A percentile compares a stretch with the other conserved stretches of the same genome.
These are phyloP conservation scores for Marmota flaviventris DNA, from an alignment of 2,113 vertebrate species.

Conservation along the genomic window DNA sequence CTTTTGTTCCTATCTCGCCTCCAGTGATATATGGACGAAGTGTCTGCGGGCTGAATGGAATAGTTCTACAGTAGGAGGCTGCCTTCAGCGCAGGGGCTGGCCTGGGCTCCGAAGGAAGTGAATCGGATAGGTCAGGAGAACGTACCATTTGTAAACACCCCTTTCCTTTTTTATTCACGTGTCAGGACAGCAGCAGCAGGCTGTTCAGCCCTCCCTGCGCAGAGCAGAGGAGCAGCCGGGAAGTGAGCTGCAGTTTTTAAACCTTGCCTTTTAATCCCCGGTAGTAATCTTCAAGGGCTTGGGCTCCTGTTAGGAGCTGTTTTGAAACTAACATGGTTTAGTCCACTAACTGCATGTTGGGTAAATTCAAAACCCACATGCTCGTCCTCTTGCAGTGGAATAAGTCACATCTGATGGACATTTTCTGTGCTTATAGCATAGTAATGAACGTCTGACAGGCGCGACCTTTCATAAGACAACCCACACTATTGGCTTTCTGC, in stretches of 20 bases:
- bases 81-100: constrained; percentile 83
- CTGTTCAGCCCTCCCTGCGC: constrained; percentile 67
- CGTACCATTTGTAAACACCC: constrained; percentile 88
- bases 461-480: constrained; percentile 91
- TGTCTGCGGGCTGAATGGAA: constrained; percentile 84
- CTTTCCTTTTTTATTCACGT: constrained; percentile 85
- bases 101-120: constrained; percentile 86
- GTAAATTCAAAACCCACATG: constrained; percentile 87
- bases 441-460: constrained; percentile 87
- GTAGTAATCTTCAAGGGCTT: constrained; percentile 75
- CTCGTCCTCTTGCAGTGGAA: constrained; percentile 86
- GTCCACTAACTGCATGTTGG: constrained; percentile 90
- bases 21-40: constrained; percentile 85
- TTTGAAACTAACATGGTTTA: constrained; percentile 87
- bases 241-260: constrained; percentile 80
- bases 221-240: constrained; percentile 75
- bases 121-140: constrained; percentile 88
- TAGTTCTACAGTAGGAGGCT: constrained; percentile 81
- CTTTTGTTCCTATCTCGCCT: constrained; percentile 83
- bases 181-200: constrained; percentile 82
- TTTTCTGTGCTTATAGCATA: constrained; percentile 88
- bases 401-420: constrained; percentile 88
- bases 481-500: constrained; percentile 89
- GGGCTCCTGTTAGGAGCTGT: constrained; percentile 77
- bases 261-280: constrained; percentile 68